These are phyloP conservation scores for Typhlichthys subterraneus DNA, from an alignment of 2,797 vertebrate genomes.

Conservation along the genomic window DNA sequence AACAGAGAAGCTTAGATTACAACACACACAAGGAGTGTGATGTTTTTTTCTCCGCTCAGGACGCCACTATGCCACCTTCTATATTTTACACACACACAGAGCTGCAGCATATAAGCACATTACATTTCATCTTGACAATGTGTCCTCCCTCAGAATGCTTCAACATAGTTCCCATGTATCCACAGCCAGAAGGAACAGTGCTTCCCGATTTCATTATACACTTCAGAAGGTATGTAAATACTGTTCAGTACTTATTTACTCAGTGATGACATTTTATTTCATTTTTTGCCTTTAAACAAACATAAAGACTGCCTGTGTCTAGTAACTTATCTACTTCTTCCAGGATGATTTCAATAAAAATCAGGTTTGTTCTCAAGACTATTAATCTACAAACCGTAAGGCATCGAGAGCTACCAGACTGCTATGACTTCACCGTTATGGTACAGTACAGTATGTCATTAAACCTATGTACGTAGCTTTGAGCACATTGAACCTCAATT, in stretches of 20 bases:
- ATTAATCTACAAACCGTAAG: conserved; percentile 93
- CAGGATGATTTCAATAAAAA: conserved; percentile 84
- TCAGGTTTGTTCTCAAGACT: conserved; percentile 88
- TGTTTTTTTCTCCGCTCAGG: too few species aligned
- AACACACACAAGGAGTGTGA: too few species aligned
- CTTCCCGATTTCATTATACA: conserved; percentile 82
- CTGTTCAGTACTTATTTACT: too few species aligned
- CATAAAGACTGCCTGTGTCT: too few species aligned
- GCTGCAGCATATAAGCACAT: too few species aligned
- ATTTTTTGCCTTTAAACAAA: too few species aligned
- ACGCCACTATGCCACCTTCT: too few species aligned
- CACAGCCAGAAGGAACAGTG: conserved; percentile 18
- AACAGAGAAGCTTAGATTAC: too few species aligned
- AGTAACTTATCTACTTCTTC: conserved; percentile 27
- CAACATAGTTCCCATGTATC: conserved; percentile 75
- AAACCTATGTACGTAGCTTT: conserved; percentile 9
- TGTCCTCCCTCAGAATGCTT: conserved; percentile 81
- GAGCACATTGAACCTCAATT: conserved; percentile 2
- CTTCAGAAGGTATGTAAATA: conserved; percentile 87
- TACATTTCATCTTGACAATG: neutral
- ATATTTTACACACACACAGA: too few species aligned
- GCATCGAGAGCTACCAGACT: conserved; percentile 90
- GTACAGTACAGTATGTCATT: conserved; percentile 67
- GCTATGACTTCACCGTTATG: conserved; percentile 87
- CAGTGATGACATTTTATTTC: too few species aligned